Conservation (phyloP, 2,113 vertebrate species). For the Ginglymostoma cirratum region DNA sequence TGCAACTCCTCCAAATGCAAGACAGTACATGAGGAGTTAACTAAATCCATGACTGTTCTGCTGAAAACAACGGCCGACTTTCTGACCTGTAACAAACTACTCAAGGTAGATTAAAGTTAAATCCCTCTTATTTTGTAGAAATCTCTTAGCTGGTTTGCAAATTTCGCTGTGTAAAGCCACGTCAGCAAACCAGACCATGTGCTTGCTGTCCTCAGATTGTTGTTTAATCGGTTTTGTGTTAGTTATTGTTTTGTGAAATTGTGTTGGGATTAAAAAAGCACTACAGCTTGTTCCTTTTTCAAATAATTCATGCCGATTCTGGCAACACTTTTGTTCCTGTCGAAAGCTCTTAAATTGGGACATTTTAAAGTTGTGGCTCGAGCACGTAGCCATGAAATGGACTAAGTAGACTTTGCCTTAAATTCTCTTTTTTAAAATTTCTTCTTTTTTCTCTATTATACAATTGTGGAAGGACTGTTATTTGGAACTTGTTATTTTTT, state of each 20-base stretch:
- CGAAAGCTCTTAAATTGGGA: not conserved
- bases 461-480: no score
- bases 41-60: conserved; percentile 93
- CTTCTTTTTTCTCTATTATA: no score
- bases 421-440: no score
- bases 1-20: conserved; percentile 70
- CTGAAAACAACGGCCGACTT: conserved; percentile 96
- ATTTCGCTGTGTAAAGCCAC: no score
- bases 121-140: not conserved
- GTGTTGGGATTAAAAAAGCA: not conserved
- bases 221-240: not conserved
- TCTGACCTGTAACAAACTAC: conserved; percentile 93
- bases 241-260: not conserved
- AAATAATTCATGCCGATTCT: not conserved
- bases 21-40: conserved; percentile 85
- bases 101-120: conserved; percentile 69
- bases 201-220: not conserved
- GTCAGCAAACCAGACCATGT: not conserved
- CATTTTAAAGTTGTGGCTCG: not conserved
- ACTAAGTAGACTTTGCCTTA: no score
- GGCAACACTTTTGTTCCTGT: not conserved
- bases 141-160: not conserved
- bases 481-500: no score
- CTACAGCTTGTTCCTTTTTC: not conserved
- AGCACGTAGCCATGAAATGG: no score